Evolutionary conservation across 2,113 vertebrate genomes (phyloP).

Genomic region (Notiomystis cincta): DNA sequence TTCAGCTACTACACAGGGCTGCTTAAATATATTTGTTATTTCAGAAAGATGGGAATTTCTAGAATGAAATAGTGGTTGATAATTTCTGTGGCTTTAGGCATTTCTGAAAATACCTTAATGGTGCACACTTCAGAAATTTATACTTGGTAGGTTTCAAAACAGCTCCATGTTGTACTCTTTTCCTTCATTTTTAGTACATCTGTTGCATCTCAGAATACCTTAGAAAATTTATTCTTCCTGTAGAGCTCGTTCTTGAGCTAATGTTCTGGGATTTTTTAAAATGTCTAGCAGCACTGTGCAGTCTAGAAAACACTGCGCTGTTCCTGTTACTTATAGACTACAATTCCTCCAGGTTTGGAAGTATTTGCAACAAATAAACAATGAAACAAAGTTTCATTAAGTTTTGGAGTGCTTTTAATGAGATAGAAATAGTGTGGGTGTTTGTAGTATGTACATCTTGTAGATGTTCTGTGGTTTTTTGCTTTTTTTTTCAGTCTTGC

Average conservation of each 20-base stretch:
- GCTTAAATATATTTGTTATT: background rate
- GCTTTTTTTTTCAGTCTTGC: background rate
- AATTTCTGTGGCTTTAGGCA: background rate
- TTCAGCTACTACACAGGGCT: background rate
- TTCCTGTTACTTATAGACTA: background rate
- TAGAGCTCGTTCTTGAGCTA: background rate
- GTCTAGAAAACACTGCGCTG: background rate
- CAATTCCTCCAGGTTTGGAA: background rate
- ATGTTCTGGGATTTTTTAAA: background rate
- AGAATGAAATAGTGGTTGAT: background rate
- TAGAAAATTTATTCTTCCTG: background rate
- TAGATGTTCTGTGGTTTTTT: background rate
- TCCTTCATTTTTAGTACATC: background rate
- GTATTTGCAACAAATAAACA: background rate
- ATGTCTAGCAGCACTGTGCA: background rate
- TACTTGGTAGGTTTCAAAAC: background rate
- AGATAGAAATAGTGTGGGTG: background rate
- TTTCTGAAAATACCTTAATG: background rate
- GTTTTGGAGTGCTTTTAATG: background rate
- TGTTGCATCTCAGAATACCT: background rate
- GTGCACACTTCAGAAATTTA: background rate
- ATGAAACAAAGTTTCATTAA: background rate
- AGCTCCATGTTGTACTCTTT: background rate
- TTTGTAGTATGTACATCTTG: background rate
- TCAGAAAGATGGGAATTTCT: background rate